Base-by-base conservation (phyloP, 2,113 vertebrate species). In the Protobothrops flavoviridis region DNA sequence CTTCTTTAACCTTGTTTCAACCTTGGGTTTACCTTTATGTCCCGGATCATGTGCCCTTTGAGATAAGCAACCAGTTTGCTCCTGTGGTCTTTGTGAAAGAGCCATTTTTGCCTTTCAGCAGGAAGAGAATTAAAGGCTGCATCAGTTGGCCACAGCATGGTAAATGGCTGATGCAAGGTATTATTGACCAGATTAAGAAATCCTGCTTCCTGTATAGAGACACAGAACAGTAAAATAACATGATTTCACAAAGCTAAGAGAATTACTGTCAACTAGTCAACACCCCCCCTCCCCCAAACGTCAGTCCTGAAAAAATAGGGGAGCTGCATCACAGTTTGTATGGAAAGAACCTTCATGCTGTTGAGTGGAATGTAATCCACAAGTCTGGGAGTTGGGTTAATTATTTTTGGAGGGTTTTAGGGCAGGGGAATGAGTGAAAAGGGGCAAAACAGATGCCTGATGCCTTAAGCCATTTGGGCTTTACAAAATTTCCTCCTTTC, bases 141-240 rank as follows among this genome's bases (percentile, higher is more conserved):
- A 89, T 99, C 98, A 10, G 98, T 98, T 50, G 99, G 99, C 99
- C 99, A 99, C 95, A 99, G 98, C 97, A 99, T 98, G 17, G 99
- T 99, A 97, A 99, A 97, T 1, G 99, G 99, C 92, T 97, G 97
- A 2, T 99, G 98, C 90, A 93, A 9, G 0, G 17, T 21, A 92
- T 98, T 96, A 33, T 81, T 94, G 0, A 99, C 89, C 93, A 98
- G 81, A 1, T 98, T 96, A 74, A 99, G 95, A 94, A 99, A 94
- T 45, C 98, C 98, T 0, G 98, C 96, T 0, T 97, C 96, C 99
- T 99, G 96, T 93, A 52, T 33, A 0, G n/a, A 92, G 45, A 95
- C 1, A 55, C 3, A 64, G 91, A 57, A 81, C 92, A 91, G 17
- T 57, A 29, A 53, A 50, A 90, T 52, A 33, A n/a, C 21, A 26